A percentile compares a stretch with the other conserved stretches of the same genome.
Conservation (phyloP, 2,113 vertebrate species). For the Macquaria australasica region DNA sequence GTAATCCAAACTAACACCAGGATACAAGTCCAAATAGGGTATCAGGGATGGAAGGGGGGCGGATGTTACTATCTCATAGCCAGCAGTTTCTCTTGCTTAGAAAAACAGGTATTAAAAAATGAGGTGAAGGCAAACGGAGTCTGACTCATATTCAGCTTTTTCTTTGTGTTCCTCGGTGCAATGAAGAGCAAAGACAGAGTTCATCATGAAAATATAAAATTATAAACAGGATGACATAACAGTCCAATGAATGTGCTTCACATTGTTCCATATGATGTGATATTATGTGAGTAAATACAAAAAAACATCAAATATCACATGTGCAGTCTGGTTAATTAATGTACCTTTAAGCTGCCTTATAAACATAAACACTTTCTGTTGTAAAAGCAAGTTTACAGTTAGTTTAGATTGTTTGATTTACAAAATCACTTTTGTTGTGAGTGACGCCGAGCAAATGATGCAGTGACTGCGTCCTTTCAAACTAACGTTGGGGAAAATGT, state of each 20-base stretch:
- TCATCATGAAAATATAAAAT: background rate
- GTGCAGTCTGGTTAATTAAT: background rate
- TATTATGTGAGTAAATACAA: background rate
- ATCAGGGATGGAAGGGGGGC: background rate
- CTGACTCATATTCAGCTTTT: background rate
- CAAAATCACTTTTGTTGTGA: conserved; percentile 2
- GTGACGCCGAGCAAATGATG: conserved; percentile 5
- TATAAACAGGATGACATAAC: background rate
- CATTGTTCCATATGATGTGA: background rate
- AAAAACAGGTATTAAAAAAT: conserved; percentile 11
- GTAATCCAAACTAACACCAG: conserved; percentile 41
- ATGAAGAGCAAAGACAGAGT: background rate
- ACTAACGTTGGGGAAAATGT: conserved; percentile 25
- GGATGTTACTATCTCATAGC: conserved; percentile 22
- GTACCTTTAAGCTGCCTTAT: background rate
- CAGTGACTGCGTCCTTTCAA: conserved; percentile 6
- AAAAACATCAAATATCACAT: background rate
- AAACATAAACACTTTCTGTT: background rate
- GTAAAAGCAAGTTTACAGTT: conserved; percentile 10
- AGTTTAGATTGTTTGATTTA: conserved; percentile 23
- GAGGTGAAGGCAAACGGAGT: background rate
- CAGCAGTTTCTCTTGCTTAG: conserved; percentile 2
- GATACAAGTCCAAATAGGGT: conserved; percentile 19
- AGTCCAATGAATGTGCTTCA: background rate
- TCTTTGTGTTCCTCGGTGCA: background rate